Evolutionary conservation across 2,113 vertebrate species (phyloP).

Genomic region (rat (Rattus norvegicus)): DNA sequence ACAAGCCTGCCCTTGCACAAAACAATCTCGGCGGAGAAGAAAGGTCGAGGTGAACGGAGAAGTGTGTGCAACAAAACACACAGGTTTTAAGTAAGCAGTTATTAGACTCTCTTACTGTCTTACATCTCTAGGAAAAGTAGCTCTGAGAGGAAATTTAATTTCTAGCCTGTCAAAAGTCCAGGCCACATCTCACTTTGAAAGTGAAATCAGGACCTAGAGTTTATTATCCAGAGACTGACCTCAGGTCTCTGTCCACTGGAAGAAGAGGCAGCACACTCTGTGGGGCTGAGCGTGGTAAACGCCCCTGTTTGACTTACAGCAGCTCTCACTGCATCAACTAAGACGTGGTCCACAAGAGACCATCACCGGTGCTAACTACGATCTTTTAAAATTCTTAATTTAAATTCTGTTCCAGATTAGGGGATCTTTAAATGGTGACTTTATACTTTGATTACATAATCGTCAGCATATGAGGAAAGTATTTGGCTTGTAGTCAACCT

Average conservation of each 20-base stretch:
- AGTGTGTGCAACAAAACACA: background rate
- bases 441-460: conserved; percentile 45
- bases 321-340: background rate
- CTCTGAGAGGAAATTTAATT: conserved; percentile 4
- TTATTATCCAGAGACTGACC: conserved; percentile 17
- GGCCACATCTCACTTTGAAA: conserved; percentile 21
- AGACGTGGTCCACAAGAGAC: background rate
- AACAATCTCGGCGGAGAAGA: background rate
- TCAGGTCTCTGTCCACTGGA: background rate
- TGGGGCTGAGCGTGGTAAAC: background rate
- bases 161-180: conserved; percentile 24
- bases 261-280: background rate
- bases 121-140: background rate
- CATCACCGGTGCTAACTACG: background rate
- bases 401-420: conserved; percentile 26
- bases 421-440: conserved; percentile 46
- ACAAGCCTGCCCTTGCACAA: background rate
- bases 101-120: background rate
- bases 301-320: background rate
- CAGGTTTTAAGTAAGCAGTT: conserved; percentile 28
- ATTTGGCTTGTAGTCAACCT: conserved; percentile 38
- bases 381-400: conserved; percentile 51
- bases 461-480: background rate
- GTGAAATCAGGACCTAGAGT: conserved; percentile 2
- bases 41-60: background rate